Conservation (phyloP, 2,888 invertebrate species). For the Urechis unicinctus region DNA sequence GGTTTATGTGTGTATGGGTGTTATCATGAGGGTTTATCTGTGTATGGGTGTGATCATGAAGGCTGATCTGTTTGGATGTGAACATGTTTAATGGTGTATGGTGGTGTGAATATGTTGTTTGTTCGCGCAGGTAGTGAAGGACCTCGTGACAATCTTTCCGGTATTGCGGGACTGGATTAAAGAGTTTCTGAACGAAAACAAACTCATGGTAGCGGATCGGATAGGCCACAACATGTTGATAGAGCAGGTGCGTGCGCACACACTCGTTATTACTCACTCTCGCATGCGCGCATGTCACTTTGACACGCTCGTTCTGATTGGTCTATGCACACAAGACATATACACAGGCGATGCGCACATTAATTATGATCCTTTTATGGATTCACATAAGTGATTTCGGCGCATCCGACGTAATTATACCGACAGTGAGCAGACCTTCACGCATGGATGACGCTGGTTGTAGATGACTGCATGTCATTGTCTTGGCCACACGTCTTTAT, state of each 20-base stretch:
- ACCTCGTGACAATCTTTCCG: slow-evolving; percentile 46
- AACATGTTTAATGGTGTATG: background rate
- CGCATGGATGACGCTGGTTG: too few relatives aligned
- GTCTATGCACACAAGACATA: background rate
- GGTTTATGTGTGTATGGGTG: too few relatives aligned
- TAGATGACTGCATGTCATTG: too few relatives aligned
- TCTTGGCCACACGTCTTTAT: too few relatives aligned
- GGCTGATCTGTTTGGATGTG: background rate
- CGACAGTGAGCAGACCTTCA: too few relatives aligned
- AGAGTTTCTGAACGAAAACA: slow-evolving; percentile 43
- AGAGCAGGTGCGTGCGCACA: slow-evolving; percentile 33
- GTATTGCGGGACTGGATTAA: slow-evolving; percentile 46
- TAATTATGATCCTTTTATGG: too few relatives aligned
- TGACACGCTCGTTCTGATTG: background rate
- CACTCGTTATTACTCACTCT: background rate
- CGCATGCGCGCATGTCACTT: background rate
- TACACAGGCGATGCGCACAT: too few relatives aligned
- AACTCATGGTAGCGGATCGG: slow-evolving; percentile 42
- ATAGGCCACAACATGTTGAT: slow-evolving; percentile 48
- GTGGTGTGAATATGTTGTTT: background rate
- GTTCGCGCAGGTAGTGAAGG: slow-evolving; percentile 19
- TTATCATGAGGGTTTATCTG: too few relatives aligned
- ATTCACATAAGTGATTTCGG: too few relatives aligned
- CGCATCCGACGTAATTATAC: too few relatives aligned
- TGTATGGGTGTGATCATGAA: too few relatives aligned